phyloP scores from a whole-genome alignment of 2,888 invertebrate species.

The Sthenelais limicola region DNA sequence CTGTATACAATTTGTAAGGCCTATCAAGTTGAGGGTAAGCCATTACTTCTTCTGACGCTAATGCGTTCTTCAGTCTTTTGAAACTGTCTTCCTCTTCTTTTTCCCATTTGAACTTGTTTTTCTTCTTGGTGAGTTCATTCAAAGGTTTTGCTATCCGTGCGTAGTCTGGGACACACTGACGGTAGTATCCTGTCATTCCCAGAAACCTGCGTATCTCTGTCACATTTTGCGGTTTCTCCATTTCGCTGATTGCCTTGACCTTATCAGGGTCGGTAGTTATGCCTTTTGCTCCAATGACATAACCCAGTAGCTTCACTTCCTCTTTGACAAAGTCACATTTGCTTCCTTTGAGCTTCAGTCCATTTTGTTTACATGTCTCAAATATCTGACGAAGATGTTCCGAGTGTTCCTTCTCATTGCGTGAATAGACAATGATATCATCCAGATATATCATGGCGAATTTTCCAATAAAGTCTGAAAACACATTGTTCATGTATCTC shows the following conservation, averaged over 20 bases:
- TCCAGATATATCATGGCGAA: conserved; percentile 43
- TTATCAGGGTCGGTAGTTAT: conserved; percentile 46
- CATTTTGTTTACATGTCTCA: conserved; percentile 27
- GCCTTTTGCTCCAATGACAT: conserved; percentile 39
- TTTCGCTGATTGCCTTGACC: conserved; percentile 39
- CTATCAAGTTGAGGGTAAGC: conserved; percentile 7
- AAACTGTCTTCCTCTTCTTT: background rate
- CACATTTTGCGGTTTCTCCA: conserved; percentile 21
- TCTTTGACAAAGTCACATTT: conserved; percentile 45
- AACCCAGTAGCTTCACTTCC: conserved; percentile 45
- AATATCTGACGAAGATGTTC: conserved; percentile 43
- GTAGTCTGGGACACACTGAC: conserved; percentile 30
- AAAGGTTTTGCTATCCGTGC: conserved; percentile 34
- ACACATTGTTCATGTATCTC: conserved; percentile 37
- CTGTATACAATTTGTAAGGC: conserved; percentile 28
- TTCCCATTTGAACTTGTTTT: conserved; percentile 17
- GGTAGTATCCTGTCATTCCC: conserved; percentile 40
- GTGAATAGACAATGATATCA: conserved; percentile 44
- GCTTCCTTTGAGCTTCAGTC: conserved; percentile 42
- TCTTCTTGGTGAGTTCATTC: background rate
- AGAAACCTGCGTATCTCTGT: conserved; percentile 26
- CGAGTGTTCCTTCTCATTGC: conserved; percentile 36
- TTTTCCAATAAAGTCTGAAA: conserved; percentile 25
- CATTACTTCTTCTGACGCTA: conserved; percentile 20
- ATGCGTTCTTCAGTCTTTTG: conserved; percentile 2